phyloP scores from a whole-genome alignment of 2,888 invertebrate genomes.

The Conistra vaccinii region DNA sequence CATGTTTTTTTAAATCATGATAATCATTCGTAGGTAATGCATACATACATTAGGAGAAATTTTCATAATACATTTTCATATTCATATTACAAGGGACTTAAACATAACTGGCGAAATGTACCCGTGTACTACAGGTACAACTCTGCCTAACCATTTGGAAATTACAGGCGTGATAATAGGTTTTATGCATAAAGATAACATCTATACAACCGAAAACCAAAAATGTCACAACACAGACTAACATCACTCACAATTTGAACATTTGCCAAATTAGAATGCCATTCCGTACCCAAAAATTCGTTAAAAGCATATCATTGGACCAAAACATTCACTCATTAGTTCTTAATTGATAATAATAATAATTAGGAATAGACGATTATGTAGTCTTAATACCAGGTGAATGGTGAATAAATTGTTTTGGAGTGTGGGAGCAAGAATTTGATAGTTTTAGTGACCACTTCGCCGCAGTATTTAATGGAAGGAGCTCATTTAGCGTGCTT shows the following conservation, averaged over 20 bases:
- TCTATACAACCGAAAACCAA: not conserved
- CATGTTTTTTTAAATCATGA: no score
- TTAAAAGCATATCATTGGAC: conserved; percentile 51
- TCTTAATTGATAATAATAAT: conserved; percentile 57
- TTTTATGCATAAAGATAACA: no score
- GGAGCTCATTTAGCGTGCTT: conserved; percentile 19
- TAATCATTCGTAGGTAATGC: no score
- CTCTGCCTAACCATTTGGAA: no score
- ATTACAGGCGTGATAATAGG: no score
- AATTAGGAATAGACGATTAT: conserved; percentile 36
- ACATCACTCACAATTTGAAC: conserved; percentile 34
- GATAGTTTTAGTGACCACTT: conserved; percentile 27
- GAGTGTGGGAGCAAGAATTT: conserved; percentile 39
- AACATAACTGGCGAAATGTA: no score
- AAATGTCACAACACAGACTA: not conserved
- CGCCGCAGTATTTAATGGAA: conserved; percentile 24
- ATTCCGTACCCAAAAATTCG: conserved; percentile 29
- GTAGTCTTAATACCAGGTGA: conserved; percentile 27
- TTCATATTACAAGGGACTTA: no score
- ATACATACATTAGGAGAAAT: no score
- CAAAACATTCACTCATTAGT: conserved; percentile 49
- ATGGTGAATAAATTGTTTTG: conserved; percentile 46
- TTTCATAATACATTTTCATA: no score
- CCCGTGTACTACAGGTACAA: no score
- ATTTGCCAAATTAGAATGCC: conserved; percentile 55